Evolutionary conservation across 2,888 invertebrate genomes (phyloP), one percentile per base, ranked within the genome.

Genomic region (Pediacus dermestoides): DNA sequence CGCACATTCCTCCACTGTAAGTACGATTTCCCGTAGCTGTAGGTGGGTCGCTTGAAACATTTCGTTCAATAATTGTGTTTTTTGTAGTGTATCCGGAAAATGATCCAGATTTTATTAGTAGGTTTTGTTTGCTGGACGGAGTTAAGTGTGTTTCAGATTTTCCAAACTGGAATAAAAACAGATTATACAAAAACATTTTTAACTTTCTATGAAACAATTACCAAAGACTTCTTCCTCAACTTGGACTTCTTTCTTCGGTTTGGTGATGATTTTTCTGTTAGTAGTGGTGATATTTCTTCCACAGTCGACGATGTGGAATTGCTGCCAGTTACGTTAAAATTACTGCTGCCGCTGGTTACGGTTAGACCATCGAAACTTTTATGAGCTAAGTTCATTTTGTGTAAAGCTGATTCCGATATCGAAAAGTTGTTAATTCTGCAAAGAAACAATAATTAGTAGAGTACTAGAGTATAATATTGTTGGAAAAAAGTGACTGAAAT

Each of bases 351-450:
- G 45, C 28, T 28, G 3, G 56, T 49, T 18, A 57, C 55, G 39
- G 60, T 57, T 42, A 54, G 50, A 35, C 60, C 51, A 47, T 61
- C 59, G 37, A 57, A 50, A 38, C 52, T 53, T 53, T 61, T 61
- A 16, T 73, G 68, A 3, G 70, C 64, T 8, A 72, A 55, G 18
- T 70, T 63, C 34, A 90, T 71, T 33, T 83, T 82, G 68, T 92
- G 83, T 45, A 92, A 71, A 12, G 91, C 91, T 1, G 90, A 89
- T 70, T 93, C 92, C 2, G 92, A 92, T 50, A 87, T 89, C 2
- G 90, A 91, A 70, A 88, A 85, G 36, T 44, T 55, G 37, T 57
- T 57, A 18, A 57, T 55, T 16, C 57, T 57, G 37, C 7, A 30
- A 30, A 37, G 16, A n/a, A 34, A 32, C 30, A 27, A 16, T 34